Conservation (phyloP, 2,113 vertebrate species). For the Aix galericulata region DNA sequence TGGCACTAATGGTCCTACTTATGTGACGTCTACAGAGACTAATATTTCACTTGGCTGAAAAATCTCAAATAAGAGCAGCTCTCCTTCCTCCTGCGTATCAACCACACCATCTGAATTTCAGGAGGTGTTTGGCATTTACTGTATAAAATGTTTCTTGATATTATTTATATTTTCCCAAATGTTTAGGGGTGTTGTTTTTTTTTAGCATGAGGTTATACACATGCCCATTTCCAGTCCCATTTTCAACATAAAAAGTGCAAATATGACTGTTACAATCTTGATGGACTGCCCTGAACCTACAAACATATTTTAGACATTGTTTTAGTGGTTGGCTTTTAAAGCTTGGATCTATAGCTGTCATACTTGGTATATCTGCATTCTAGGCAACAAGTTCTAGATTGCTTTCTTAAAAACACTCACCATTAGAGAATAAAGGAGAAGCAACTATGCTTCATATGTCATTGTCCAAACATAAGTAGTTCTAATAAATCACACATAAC, state of each 20-base stretch:
- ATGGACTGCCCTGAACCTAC: background rate
- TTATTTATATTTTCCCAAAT: background rate
- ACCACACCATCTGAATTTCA: background rate
- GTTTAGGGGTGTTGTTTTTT: background rate
- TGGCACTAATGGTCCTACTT: conserved; percentile 33
- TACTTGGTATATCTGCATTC: background rate
- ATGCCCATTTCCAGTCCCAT: background rate
- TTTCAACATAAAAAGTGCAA: background rate
- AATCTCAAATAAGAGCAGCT: background rate
- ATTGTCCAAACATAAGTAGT: background rate
- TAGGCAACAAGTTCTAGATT: background rate
- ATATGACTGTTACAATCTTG: background rate
- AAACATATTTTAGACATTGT: background rate
- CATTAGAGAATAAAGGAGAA: background rate
- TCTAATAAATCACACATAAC: conserved; percentile 6
- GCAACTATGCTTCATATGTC: background rate
- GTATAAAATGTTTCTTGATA: background rate
- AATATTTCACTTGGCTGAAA: background rate
- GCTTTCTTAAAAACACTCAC: background rate
- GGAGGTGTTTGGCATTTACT: background rate
- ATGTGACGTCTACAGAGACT: background rate
- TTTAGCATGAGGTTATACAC: background rate
- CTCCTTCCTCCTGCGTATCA: background rate
- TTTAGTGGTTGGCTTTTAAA: background rate
- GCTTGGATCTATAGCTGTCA: background rate